Evolutionary conservation across 1,140 invertebrate species (phyloP), one percentile per base, ranked within the genome.

Genomic region (Heterodera schachtii): DNA sequence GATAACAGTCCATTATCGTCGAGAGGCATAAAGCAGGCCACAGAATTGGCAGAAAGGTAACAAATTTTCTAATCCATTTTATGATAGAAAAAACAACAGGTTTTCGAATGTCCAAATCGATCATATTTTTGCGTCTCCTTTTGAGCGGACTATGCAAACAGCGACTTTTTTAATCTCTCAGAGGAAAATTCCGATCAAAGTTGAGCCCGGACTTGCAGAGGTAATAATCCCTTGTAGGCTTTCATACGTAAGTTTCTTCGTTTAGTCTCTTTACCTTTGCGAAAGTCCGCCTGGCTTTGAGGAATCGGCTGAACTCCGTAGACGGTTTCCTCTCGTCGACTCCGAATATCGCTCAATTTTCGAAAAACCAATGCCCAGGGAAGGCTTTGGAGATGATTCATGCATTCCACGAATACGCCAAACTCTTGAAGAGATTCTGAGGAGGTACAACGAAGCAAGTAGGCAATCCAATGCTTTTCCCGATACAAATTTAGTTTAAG

Each of bases 131-230:
- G 83, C 83, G 19, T 89, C 87, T 2, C 87, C 87, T 47, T 88
- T 90, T 66, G 89, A 90, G 76, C 70, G 87, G 80, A 88, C 87
- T 19, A 77, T 88, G 8, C 88, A 88, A 74, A 88, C 87, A n/a
- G 86, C 85, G 3, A 83, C 83, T 2, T 52, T 47, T 31, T 75
- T 90, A 16, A 64, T 87, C 7, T 80, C 73, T 5, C 43, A 75
- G n/a, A 80, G 81, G 64, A 46, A 80, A 47, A 89, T 84, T 77
- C 70, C 69, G 11, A 88, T 86, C n/a, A 87, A 86, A 43, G 79
- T 85, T 3, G 87, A 88, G 64, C 89, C 89, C 8, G 87, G 87
- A 8, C 74, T 88, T 16, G 80, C 78, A 57, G 87, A 88, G 71
- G 84, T 86, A n/a, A n/a, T 0, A 21, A 71, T 52, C 11, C 70